Evolutionary conservation across 2,113 vertebrate genomes (phyloP), one percentile per base, ranked within the genome.

Genomic region (Protobothrops mucrosquamatus): DNA sequence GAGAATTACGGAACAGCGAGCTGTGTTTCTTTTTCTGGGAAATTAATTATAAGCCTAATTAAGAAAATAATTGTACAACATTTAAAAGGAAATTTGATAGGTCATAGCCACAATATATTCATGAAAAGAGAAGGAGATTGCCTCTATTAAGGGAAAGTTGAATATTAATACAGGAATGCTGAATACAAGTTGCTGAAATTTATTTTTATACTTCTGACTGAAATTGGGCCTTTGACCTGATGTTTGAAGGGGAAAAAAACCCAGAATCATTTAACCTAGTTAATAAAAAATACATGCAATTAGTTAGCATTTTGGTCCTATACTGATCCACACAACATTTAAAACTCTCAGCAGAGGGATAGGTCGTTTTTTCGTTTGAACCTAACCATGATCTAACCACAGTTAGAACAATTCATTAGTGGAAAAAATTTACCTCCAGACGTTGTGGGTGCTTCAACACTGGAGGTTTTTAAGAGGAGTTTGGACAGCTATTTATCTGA

Each of bases 31-130:
- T 89, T 91, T 89, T 12, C 87, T 87, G 56, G 56, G 74, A 89
- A 92, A 94, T 89, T 92, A 94, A 92, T 94, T 94, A 92, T 69
- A 85, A 92, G 74, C 48, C 88, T 89, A 92, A 94, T 94, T 94
- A 92, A 94, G 91, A 89, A 92, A 86, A 89, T 89, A 69, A 94
- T 87, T 92, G 87, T 89, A 11, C 24, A n/a, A 64, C 87, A 89
- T 89, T 92, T 92, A 90, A 64, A 90, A 39, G 59, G 81, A 92
- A 94, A 64, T 39, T 86, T 87, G 88, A 90, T 92, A 87, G 74
- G 93, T 94, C 91, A 89, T 39, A 87, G 48, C 56, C 92, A 86
- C 56, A 86, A 64, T 86, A 92, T 91, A 86, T 24, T 20, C 74
- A 86, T 46, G 90, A 89, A 91, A n/a, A 20, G 74, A 64, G 88